These are phyloP conservation scores for Drosophila bipectinata DNA, from an alignment of 1,140 invertebrate species.

Conservation along the genomic window DNA sequence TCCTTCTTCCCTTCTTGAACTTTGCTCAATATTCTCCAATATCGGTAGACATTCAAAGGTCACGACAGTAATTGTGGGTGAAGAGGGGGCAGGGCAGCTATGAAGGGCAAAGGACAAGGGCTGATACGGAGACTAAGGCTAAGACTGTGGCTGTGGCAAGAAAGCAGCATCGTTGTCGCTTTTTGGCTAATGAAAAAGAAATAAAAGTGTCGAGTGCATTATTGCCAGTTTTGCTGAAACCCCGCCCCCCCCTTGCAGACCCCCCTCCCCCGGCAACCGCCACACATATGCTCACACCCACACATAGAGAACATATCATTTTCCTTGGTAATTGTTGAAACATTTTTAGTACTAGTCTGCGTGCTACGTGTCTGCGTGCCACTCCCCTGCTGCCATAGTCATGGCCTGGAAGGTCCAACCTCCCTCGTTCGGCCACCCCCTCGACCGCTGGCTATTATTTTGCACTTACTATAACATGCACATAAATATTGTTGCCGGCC, in stretches of 20 bases:
- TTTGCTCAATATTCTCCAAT: too few species aligned
- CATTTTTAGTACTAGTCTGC: constrained; percentile 64
- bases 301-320: constrained; percentile 48
- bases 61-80: too few species aligned
- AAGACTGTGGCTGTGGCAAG: neutral
- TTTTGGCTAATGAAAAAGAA: constrained; percentile 83
- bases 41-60: too few species aligned
- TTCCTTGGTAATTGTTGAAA: constrained; percentile 77
- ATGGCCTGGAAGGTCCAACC: neutral
- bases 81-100: neutral
- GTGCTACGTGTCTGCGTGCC: constrained; percentile 53
- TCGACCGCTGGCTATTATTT: constrained; percentile 74
- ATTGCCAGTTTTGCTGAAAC: constrained; percentile 46
- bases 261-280: too few species aligned
- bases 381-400: neutral
- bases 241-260: neutral
- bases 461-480: constrained; percentile 83
- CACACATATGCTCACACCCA: constrained; percentile 12
- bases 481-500: constrained; percentile 79
- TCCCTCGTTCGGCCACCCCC: constrained; percentile 6
- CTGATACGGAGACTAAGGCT: constrained; percentile 5
- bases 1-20: too few species aligned
- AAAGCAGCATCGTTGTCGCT: constrained; percentile 33
- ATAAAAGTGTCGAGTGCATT: constrained; percentile 84
- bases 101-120: constrained; percentile 58